Base-by-base conservation (phyloP, 1,140 invertebrate genomes). In the Drosophila ohnishii region DNA sequence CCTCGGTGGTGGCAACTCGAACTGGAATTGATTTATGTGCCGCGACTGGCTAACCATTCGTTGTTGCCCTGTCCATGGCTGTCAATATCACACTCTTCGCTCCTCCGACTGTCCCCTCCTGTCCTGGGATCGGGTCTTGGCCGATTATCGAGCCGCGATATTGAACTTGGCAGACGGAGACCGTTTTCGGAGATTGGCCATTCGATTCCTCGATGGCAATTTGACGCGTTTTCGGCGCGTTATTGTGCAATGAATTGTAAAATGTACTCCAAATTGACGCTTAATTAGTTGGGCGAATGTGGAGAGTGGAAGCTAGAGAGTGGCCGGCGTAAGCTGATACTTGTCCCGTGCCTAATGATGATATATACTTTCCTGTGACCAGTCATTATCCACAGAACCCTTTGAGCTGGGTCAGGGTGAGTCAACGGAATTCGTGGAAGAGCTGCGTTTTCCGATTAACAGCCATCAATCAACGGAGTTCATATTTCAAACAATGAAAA, bases 21-120 rank as follows among this genome's bases (percentile, higher is more conserved):
- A 88, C 75, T 86, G 83, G 84, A 86, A 83, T 83, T 86, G 83
- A 86, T 87, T 86, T 87, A 86, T 86, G 82, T 76, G 79, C 42
- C 57, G 61, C 60, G 63, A 48, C 42, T 51, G 44, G 58, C 75
- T 67, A 59, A 76, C 63, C 63, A 72, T 40, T 64, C 42, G 58
- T 35, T 85, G 67, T 61, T 78, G 78, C 63, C 63, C 75, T 76
- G 73, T 77, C 57, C 72, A 66, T 63, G 80, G 67, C 63, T 85
- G 81, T 84, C 81, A 85, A 78, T 85, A 84, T 76, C 81, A 80
- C 63, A 70, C 58, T 42, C n/a, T 39, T 30, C 48, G 25, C 35
- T 45, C 28, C 32, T 14, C 39, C 30, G 14, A 16, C 10, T 16
- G 25, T 28, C 14, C 63, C 47, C 39, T 48, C 16, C 28, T 16